Percentiles rank a stretch among this genome's conserved stretches.
These are phyloP conservation scores for Leptopilina drosophilae DNA, from an alignment of 2,888 invertebrate genomes.

Conservation along the genomic window DNA sequence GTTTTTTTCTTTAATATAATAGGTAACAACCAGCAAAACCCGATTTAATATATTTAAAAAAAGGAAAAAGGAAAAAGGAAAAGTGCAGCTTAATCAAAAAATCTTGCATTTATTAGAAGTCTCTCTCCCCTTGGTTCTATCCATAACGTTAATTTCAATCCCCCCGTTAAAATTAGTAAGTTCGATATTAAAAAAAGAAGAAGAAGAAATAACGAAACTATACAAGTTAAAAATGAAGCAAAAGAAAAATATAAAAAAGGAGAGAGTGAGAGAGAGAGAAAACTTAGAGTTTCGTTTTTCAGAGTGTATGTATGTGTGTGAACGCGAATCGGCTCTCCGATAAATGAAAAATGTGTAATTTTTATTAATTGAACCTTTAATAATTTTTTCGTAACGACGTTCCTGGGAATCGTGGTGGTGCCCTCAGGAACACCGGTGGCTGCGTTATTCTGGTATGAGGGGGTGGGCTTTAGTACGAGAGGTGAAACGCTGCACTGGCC, in stretches of 20 bases:
- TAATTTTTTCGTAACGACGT: slow-evolving; percentile 64
- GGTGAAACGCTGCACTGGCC: slow-evolving; percentile 30
- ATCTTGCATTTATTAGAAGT: background rate
- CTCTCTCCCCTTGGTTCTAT: background rate
- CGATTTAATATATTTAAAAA: background rate
- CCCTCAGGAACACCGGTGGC: slow-evolving; percentile 35
- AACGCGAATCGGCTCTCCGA: slow-evolving; percentile 48
- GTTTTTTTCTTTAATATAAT: too few species aligned
- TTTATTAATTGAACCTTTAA: slow-evolving; percentile 75
- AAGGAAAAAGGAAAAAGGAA: background rate
- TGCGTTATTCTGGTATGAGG: slow-evolving; percentile 19
- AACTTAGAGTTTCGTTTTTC: slow-evolving; percentile 35
- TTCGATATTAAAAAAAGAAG: slow-evolving; percentile 17
- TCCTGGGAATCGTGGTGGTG: slow-evolving; percentile 18
- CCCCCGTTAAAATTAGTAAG: slow-evolving; percentile 30
- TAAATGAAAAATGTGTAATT: slow-evolving; percentile 74
- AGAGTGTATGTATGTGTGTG: background rate
- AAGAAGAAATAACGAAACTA: slow-evolving; percentile 21
- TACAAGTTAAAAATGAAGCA: slow-evolving; percentile 1
- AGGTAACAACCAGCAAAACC: background rate
- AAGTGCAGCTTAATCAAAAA: background rate
- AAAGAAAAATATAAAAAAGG: too few species aligned
- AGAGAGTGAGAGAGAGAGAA: background rate
- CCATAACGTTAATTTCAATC: slow-evolving; percentile 24
- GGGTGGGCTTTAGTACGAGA: slow-evolving; percentile 30